Base-by-base conservation (phyloP, 2,797 vertebrate genomes). In the Sylvilagus floridanus region DNA sequence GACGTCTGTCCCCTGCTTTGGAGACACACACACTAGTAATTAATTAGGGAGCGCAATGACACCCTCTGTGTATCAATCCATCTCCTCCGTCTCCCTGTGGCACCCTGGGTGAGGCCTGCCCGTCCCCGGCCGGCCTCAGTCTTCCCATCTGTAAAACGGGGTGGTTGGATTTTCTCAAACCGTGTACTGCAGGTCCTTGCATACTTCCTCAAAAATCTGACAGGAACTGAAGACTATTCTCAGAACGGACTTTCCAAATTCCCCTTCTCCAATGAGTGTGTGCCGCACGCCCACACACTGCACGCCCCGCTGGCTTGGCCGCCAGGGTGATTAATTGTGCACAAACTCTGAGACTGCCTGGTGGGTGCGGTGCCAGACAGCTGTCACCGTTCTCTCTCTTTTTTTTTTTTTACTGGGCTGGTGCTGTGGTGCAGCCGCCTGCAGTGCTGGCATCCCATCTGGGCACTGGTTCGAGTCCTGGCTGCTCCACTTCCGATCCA, bases 271-370 rank as follows among this genome's bases (percentile, higher is more conserved):
- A 22, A 83, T 5, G 62, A 47, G 13, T 17, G 7, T 0, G 21
- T 22, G 30, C 65, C 19, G 42, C 32, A 4, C 47, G 37, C 65
- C 21, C 26, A 68, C 37, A 35, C 47, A 50, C 4, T 6, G 35
- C 2, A 21, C 1, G 79, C 30, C 73, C 37, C 24, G 1, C 71
- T 6, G 22, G 75, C 65, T 30, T 30, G 57, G 69, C 19, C 37
- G 77, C 73, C 57, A 42, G 77, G n/a, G 88, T 72, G 63, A 75
- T 88, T 82, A 84, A 62, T 93, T 95, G 81, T 83, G 73, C 69
- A 50, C 16, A 71, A 76, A 76, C 69, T 77, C 66, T 32, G 69
- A 35, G 84, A 76, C 84, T 21, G 12, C 21, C 37, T 11, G 1
- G 30, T 6, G 90, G 88, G 76, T 57, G 54, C 77, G 77, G 82